Base-by-base conservation (phyloP, 2,888 invertebrate genomes). In the Tinea trinotella region DNA sequence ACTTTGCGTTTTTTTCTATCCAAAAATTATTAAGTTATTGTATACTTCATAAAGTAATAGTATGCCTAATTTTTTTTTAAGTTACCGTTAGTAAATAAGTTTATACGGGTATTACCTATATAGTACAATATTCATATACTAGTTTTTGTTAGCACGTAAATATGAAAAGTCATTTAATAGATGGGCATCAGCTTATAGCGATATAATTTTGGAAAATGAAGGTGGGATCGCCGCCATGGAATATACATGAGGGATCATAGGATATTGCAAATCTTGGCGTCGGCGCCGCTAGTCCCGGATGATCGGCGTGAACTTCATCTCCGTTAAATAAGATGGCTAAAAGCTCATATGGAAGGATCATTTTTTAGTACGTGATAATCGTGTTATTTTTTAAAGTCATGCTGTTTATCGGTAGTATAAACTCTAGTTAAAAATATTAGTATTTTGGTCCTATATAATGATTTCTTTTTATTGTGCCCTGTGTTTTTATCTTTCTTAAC, bases 221-320 rank as follows among this genome's bases (percentile, higher is more conserved):
- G 70, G 68, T 74, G 66, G 69, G 62, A 63, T 35, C 58, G 61
- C 59, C 60, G 60, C 68, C 73, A 71, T 77, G 72, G 74, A 80
- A 81, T 79, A 80, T 76, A 79, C 73, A 80, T 80, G 76, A 78
- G 76, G 67, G 65, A 70, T 71, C 70, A 40, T 36, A 69, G 67
- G 60, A 59, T 63, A 61, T 57, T 55, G 57, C 56, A 53, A 30
- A 18, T 34, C 56, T 56, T 57, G 30, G 55, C 10, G 48, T 48
- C 55, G 36, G 65, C 65, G 67, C 64, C 64, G 64, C 64, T 59
- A 64, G 48, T 12, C 19, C 19, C 24, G 13, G 24, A 22, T 46
- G 46, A 46, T 46, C 46, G 46, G 18, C 24, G 20, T 17, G 13
- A 50, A 50, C 61, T 64, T 66, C 65, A 69, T 69, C 66, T 60